Base-by-base conservation (phyloP, 64 coral and sea anemone genomes). In the Stichodactyla helianthus region DNA sequence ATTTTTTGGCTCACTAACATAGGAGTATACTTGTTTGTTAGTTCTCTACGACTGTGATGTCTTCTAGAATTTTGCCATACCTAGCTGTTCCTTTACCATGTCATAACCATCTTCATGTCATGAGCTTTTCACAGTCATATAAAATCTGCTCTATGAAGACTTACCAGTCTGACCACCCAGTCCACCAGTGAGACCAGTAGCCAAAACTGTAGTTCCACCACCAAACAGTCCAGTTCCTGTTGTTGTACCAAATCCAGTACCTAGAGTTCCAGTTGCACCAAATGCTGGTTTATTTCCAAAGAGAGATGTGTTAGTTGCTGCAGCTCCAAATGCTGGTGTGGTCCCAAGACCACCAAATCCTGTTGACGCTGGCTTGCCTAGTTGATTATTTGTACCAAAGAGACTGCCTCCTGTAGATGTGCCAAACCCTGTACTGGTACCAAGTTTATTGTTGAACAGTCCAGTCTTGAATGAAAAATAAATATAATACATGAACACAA, bases 271-370 rank as follows among this genome's bases (percentile, higher is more conserved):
- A 82, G 44, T 82, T 0, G 84, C 20, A 83, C 90, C 90, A 83
- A 91, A 87, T 0, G 60, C 52, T 22, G 84, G 77, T 16, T 60
- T 44, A 44, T 44, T 84, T 20, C 84, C 88, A 88, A 96, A 96
- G 0, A 65, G 77, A 19, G 87, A 53, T 7, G 61, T 62, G 10
- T 54, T 58, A 26, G n/a, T 54, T 56, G 90, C 82, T 19, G 68
- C 9, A 77, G 89, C 13, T 71, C 84, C 89, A 87, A 98, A 91
- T 27, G 76, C 88, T 87, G 93, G 77, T 62, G 70, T 63, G 8
- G 89, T 82, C 5, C 94, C 94, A 15, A 96, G 85, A 57, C 94
- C 94, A 11, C 77, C 59, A 64, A 98, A 98, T 52, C 89, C 92
- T 80, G 89, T 87, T 64, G 86, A 50, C 16, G 87, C 8, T 74